These are phyloP conservation scores for Drosophila neonasuta DNA, from an alignment of 2,888 invertebrate species.

Conservation along the genomic window DNA sequence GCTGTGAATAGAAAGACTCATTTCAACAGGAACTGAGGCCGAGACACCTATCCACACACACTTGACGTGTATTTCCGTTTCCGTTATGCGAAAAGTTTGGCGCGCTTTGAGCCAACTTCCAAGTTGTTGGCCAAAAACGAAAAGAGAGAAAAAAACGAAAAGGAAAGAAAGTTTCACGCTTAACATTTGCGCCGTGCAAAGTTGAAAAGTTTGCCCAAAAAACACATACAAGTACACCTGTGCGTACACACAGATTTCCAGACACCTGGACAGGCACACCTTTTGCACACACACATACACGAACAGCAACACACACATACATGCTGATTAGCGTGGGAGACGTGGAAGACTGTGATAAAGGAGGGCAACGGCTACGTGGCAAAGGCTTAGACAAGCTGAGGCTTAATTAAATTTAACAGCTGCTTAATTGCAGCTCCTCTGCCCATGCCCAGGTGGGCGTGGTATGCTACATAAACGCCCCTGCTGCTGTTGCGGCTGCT, in stretches of 20 bases:
- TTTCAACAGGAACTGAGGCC: constrained; percentile 15
- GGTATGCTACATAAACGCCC: constrained; percentile 7
- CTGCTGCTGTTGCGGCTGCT: constrained; percentile 20
- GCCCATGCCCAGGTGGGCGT: constrained; percentile 27
- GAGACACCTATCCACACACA: constrained; percentile 68
- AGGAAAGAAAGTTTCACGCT: constrained; percentile 61
- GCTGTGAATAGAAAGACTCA: constrained; percentile 40
- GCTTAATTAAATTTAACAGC: constrained; percentile 77
- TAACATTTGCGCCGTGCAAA: constrained; percentile 67
- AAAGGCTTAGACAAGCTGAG: constrained; percentile 65
- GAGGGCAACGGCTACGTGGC: constrained; percentile 35
- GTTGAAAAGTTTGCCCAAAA: constrained; percentile 69
- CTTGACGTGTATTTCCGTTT: constrained; percentile 75
- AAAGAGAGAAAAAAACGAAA: constrained; percentile 4
- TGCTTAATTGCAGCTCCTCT: constrained; percentile 67
- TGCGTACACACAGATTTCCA: constrained; percentile 43
- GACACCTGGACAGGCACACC: constrained; percentile 43
- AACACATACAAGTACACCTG: constrained; percentile 24
- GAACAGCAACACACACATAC: constrained; percentile 18
- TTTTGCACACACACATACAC: constrained; percentile 24
- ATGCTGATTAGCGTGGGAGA: constrained; percentile 66
- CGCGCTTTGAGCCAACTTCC: constrained; percentile 49
- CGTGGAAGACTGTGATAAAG: constrained; percentile 45
- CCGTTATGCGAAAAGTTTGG: constrained; percentile 76
- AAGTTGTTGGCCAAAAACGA: constrained; percentile 39